Percentiles rank a stretch among this genome's conserved stretches.
Evolutionary conservation across 2,797 vertebrate species (phyloP).

Genomic region (Delichon dasypus): DNA sequence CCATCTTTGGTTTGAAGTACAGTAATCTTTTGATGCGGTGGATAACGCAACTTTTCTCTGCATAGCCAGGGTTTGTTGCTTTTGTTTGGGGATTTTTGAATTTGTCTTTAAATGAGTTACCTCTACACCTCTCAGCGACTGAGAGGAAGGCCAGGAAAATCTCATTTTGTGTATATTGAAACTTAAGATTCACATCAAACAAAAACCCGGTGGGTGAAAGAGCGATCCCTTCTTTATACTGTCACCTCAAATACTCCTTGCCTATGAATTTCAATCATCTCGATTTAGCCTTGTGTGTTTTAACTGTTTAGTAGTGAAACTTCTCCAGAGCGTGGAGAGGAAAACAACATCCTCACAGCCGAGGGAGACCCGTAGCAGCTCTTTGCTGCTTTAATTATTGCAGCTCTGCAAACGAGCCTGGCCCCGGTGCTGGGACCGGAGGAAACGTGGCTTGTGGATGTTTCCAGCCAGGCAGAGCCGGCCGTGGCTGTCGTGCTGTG

Average conservation of each 20-base stretch:
- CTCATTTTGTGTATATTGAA: slow-evolving; percentile 13
- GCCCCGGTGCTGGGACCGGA: neutral
- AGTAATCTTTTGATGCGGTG: neutral
- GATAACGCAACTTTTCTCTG: neutral
- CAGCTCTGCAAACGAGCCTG: neutral
- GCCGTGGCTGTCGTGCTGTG: neutral
- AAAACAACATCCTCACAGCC: fast-evolving
- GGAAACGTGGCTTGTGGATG: neutral
- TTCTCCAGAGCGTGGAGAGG: neutral
- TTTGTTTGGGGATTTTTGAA: slow-evolving; percentile 10
- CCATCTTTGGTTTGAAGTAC: slow-evolving; percentile 20
- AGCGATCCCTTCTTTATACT: neutral
- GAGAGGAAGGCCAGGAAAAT: neutral
- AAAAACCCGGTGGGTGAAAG: neutral
- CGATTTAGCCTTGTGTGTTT: neutral
- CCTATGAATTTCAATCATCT: neutral
- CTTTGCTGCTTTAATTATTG: neutral
- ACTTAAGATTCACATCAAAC: slow-evolving; percentile 10
- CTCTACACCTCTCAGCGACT: neutral
- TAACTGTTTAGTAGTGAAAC: slow-evolving; percentile 26
- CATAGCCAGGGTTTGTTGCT: neutral
- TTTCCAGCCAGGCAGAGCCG: neutral
- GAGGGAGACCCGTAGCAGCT: fast-evolving
- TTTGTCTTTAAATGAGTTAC: neutral
- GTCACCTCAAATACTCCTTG: slow-evolving; percentile 25